phyloP scores from a whole-genome alignment of 1,140 invertebrate genomes.

The Agraylea sexmaculata region DNA sequence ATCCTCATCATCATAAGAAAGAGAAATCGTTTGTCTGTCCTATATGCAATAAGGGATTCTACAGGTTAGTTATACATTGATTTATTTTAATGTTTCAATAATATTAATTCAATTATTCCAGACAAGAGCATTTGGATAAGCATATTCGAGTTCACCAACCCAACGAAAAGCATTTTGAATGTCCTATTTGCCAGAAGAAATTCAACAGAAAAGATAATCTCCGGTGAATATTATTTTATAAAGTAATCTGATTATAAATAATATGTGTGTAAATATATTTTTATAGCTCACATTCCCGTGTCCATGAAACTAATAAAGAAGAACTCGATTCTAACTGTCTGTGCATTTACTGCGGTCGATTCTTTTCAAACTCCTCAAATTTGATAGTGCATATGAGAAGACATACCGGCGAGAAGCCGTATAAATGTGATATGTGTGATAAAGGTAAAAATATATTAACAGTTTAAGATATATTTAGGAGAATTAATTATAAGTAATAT shows the following conservation, averaged over 20 bases:
- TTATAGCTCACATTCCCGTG: slow-evolving; percentile 30
- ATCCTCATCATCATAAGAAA: slow-evolving; percentile 23
- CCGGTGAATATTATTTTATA: slow-evolving; percentile 22
- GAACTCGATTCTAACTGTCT: slow-evolving; percentile 27
- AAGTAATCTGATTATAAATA: not conserved
- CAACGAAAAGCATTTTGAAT: slow-evolving; percentile 36
- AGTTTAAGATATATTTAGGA: not conserved
- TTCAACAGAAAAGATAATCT: slow-evolving; percentile 41
- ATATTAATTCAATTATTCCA: slow-evolving; percentile 13
- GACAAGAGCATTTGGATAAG: slow-evolving; percentile 37
- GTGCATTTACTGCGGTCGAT: slow-evolving; percentile 43
- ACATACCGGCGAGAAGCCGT: slow-evolving; percentile 41
- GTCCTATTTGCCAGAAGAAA: slow-evolving; percentile 39
- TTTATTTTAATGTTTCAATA: not conserved
- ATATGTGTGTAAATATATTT: not conserved
- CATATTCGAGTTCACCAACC: slow-evolving; percentile 38
- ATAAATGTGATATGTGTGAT: slow-evolving; percentile 38
- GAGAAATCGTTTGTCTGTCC: slow-evolving; percentile 33
- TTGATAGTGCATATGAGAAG: slow-evolving; percentile 47
- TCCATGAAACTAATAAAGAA: slow-evolving; percentile 26
- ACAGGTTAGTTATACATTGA: slow-evolving; percentile 26
- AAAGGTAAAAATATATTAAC: slow-evolving; percentile 28
- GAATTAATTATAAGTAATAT: not conserved
- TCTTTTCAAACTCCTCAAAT: slow-evolving; percentile 44
- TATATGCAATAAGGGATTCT: slow-evolving; percentile 37